These are phyloP conservation scores for Prolemur simus DNA, from an alignment of 2,113 vertebrate genomes.

Conservation along the genomic window DNA sequence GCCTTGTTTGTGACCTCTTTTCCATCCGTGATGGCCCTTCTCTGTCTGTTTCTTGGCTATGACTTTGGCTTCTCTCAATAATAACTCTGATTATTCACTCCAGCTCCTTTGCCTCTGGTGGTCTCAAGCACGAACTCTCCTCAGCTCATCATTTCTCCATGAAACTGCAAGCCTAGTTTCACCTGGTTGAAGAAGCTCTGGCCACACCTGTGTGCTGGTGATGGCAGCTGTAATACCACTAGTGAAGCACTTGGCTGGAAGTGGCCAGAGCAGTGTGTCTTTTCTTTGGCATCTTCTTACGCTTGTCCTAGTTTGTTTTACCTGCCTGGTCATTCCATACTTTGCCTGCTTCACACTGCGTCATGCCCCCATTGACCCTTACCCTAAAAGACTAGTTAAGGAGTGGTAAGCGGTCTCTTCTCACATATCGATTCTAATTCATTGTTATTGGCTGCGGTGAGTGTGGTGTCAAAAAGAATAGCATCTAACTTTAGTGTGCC, in stretches of 20 bases:
- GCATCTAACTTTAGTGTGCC: not conserved
- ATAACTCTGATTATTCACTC: not conserved
- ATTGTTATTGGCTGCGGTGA: not conserved
- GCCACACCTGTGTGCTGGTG: accelerated
- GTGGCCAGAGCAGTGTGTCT: not conserved
- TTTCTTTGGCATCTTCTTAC: not conserved
- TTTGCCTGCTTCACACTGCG: not conserved
- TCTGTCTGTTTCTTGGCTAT: not conserved
- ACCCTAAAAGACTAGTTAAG: not conserved
- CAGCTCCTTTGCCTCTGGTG: not conserved
- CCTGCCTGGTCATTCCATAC: not conserved
- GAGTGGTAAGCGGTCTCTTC: not conserved
- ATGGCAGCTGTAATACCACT: too few relatives aligned
- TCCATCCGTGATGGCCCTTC: not conserved
- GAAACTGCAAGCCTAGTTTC: not conserved
- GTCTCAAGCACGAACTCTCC: not conserved
- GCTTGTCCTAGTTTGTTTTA: not conserved
- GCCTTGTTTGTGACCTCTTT: not conserved
- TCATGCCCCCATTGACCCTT: not conserved
- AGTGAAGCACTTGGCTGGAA: not conserved
- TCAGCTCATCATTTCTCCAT: not conserved
- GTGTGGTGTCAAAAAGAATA: not conserved
- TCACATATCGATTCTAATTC: not conserved
- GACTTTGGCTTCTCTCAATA: not conserved
- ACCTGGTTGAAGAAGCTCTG: not conserved